Evolutionary conservation across 2,113 vertebrate species (phyloP).

Genomic region (Echinops telfairi): DNA sequence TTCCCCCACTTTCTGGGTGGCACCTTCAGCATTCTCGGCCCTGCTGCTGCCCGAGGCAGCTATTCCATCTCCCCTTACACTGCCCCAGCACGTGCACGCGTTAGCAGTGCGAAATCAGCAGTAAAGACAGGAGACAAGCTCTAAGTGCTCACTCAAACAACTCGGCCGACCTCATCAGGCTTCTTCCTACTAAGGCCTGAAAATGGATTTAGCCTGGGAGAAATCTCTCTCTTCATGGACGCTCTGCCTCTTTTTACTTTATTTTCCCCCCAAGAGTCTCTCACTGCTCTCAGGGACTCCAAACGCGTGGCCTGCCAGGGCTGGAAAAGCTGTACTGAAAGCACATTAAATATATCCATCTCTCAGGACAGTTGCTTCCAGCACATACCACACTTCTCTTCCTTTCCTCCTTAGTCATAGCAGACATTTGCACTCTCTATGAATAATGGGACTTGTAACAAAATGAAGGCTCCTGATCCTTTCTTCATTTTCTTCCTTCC

Average conservation of each 20-base stretch:
- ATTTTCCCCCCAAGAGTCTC: background rate
- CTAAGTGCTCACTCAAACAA: constrained; percentile 16
- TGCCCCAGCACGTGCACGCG: background rate
- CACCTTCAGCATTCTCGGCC: background rate
- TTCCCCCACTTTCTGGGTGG: background rate
- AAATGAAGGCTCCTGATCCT: background rate
- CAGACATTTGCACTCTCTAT: background rate
- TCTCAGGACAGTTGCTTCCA: background rate
- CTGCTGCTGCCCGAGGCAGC: background rate
- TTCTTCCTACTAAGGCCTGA: background rate
- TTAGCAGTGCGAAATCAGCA: background rate
- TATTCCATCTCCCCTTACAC: constrained; percentile 5
- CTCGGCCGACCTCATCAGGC: background rate
- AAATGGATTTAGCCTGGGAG: background rate
- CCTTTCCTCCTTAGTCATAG: background rate
- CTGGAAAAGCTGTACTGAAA: background rate
- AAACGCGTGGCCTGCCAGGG: background rate
- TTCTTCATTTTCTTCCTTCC: constrained; percentile 7
- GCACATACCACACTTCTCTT: background rate
- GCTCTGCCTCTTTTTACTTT: constrained; percentile 21
- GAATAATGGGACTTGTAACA: background rate
- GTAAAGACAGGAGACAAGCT: constrained; percentile 35
- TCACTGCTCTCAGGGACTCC: constrained; percentile 4
- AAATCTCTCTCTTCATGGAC: background rate
- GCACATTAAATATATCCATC: background rate